A percentile compares a stretch with the other conserved stretches of the same genome.
These are phyloP conservation scores for Cyclophora albipunctata DNA, from an alignment of 2,888 invertebrate species.

Conservation along the genomic window DNA sequence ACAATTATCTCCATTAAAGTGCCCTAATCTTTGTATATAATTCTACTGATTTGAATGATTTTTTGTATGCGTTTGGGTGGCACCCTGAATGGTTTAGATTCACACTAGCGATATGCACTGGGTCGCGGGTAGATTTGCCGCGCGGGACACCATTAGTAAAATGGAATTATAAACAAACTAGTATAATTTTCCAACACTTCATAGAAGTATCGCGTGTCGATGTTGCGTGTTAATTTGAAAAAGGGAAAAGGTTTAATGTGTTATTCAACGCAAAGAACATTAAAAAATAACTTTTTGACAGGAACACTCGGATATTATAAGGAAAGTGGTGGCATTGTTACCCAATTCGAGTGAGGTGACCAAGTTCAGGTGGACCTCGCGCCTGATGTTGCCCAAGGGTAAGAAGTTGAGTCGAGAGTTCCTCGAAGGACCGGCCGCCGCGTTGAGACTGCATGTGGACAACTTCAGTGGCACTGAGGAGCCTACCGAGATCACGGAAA, in stretches of 20 bases:
- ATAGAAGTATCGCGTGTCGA: too few relatives aligned
- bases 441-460: conserved; percentile 32
- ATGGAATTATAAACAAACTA: too few relatives aligned
- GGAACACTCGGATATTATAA: conserved; percentile 23
- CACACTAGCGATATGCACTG: too few relatives aligned
- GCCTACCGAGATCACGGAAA: conserved; percentile 28
- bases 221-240: background rate
- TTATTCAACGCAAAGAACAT: conserved; percentile 10
- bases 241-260: background rate
- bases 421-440: conserved; percentile 25
- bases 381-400: conserved; percentile 38
- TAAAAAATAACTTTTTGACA: too few relatives aligned
- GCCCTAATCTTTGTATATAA: too few relatives aligned
- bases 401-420: conserved; percentile 28
- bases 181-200: too few relatives aligned
- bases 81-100: too few relatives aligned
- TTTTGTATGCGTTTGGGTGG: too few relatives aligned
- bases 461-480: conserved; percentile 39
- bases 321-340: conserved; percentile 35
- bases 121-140: too few relatives aligned
- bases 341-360: conserved; percentile 38
- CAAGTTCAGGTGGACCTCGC: conserved; percentile 46
- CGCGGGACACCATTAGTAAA: too few relatives aligned
- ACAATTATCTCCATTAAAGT: too few relatives aligned
- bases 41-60: too few relatives aligned